These are phyloP conservation scores for Petrocephalus microphthalmus DNA, from an alignment of 2,113 vertebrate genomes.

Conservation along the genomic window DNA sequence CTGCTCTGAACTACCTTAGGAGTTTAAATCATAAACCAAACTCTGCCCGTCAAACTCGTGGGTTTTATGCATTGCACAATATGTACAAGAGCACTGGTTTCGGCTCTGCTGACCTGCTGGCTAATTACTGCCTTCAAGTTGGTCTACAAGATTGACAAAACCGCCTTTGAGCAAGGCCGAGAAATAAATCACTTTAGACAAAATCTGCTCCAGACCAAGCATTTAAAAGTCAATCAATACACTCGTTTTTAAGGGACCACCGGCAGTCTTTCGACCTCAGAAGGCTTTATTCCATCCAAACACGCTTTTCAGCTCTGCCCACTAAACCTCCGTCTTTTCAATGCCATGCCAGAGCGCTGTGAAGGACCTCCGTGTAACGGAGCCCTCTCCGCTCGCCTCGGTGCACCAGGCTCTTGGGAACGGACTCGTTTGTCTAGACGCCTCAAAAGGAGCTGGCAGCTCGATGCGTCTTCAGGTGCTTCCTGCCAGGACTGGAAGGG, in stretches of 20 bases:
- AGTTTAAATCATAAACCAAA: not conserved
- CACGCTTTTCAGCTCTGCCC: not conserved
- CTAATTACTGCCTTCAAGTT: not conserved
- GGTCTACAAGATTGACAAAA: not conserved
- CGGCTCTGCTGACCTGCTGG: not conserved
- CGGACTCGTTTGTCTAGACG: slow-evolving; percentile 45
- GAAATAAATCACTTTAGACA: slow-evolving; percentile 5
- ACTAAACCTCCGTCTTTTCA: not conserved
- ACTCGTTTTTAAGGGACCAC: not conserved
- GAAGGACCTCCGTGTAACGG: not conserved
- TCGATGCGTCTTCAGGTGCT: slow-evolving; percentile 44
- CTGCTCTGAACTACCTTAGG: not conserved
- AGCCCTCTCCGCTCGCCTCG: slow-evolving; percentile 15
- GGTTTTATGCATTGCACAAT: not conserved
- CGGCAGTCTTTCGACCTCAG: not conserved
- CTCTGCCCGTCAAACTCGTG: not conserved
- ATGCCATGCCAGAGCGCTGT: not conserved
- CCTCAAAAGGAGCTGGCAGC: slow-evolving; percentile 52
- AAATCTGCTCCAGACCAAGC: slow-evolving; percentile 11
- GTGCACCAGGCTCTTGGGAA: slow-evolving; percentile 44
- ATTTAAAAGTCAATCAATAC: slow-evolving; percentile 12
- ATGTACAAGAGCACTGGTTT: not conserved
- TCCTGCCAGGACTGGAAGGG: slow-evolving; percentile 41
- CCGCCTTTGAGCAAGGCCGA: not conserved
- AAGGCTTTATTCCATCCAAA: not conserved